A percentile compares a stretch with the other conserved stretches of the same genome.
These are phyloP conservation scores for Rhineura floridana DNA, from an alignment of 2,113 vertebrate genomes.

Conservation along the genomic window DNA sequence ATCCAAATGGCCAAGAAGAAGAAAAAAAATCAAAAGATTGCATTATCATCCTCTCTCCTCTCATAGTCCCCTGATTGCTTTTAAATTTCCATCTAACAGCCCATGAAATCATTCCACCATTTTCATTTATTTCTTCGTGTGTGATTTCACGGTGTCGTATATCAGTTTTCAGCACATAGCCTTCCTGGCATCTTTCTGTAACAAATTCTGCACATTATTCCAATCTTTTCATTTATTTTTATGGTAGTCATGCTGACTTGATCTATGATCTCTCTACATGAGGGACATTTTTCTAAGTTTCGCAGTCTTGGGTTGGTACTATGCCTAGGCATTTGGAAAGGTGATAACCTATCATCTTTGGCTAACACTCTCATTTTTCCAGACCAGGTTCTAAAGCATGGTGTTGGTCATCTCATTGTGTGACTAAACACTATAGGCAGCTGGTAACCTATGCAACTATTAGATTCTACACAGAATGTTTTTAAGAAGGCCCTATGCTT, in stretches of 20 bases:
- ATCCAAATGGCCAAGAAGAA: slow-evolving; percentile 11
- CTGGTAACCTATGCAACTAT: not conserved
- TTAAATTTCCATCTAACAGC: slow-evolving; percentile 57
- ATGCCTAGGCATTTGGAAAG: not conserved
- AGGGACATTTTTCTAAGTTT: not conserved
- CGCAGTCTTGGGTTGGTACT: not conserved
- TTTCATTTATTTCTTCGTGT: slow-evolving; percentile 64
- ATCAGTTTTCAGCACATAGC: slow-evolving; percentile 68
- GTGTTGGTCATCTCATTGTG: not conserved
- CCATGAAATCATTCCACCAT: slow-evolving; percentile 54
- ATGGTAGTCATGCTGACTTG: slow-evolving; percentile 28
- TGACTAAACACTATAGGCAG: not conserved
- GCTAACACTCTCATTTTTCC: not conserved
- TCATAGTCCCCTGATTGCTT: slow-evolving; percentile 46
- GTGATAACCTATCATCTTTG: not conserved
- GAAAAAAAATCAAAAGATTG: slow-evolving; percentile 23
- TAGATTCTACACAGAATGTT: not conserved
- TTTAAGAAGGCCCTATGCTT: not conserved
- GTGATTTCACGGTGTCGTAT: slow-evolving; percentile 58
- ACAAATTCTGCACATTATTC: slow-evolving; percentile 39
- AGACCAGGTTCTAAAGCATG: not conserved
- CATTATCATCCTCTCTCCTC: slow-evolving; percentile 11
- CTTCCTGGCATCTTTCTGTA: slow-evolving; percentile 52
- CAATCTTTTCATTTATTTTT: slow-evolving; percentile 40
- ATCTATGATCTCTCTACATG: slow-evolving; percentile 31